phyloP scores from a whole-genome alignment of 2,113 vertebrate genomes.

The Oreocharis arfaki region DNA sequence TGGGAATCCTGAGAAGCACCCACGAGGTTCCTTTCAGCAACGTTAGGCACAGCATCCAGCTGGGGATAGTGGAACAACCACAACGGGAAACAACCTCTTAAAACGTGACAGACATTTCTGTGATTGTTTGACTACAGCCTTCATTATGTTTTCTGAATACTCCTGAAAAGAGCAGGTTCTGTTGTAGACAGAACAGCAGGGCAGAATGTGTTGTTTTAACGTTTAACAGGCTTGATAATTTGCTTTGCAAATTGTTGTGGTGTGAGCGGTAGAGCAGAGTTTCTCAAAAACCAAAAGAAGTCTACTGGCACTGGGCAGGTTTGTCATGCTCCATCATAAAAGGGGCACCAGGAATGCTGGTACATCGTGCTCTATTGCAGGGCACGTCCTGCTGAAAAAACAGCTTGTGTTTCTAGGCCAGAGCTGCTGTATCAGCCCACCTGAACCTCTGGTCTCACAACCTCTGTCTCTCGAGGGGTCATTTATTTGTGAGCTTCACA shows the following conservation, averaged over 20 bases:
- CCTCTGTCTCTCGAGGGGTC: not conserved
- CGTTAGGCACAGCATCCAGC: not conserved
- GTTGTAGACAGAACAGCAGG: rapidly evolving
- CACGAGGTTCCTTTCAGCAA: not conserved
- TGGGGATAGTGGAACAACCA: not conserved
- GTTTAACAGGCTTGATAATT: not conserved
- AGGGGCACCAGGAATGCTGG: not conserved
- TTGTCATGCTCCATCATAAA: not conserved
- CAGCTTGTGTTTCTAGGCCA: not conserved
- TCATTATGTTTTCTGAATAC: not conserved
- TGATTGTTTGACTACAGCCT: not conserved
- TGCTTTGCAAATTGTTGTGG: not conserved
- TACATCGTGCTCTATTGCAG: not conserved
- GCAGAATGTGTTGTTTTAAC: not conserved
- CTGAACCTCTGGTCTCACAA: not conserved
- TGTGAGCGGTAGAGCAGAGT: not conserved
- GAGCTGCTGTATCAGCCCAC: not conserved
- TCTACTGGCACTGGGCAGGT: not conserved
- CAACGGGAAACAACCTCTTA: not conserved
- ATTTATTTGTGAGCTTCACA: not conserved
- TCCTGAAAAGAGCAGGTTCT: not conserved
- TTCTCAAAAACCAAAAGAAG: not conserved
- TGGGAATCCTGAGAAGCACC: not conserved
- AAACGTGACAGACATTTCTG: not conserved
- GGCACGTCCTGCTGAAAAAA: not conserved